phyloP scores from a whole-genome alignment of 2,113 vertebrate genomes.

The Protobothrops flavoviridis region DNA sequence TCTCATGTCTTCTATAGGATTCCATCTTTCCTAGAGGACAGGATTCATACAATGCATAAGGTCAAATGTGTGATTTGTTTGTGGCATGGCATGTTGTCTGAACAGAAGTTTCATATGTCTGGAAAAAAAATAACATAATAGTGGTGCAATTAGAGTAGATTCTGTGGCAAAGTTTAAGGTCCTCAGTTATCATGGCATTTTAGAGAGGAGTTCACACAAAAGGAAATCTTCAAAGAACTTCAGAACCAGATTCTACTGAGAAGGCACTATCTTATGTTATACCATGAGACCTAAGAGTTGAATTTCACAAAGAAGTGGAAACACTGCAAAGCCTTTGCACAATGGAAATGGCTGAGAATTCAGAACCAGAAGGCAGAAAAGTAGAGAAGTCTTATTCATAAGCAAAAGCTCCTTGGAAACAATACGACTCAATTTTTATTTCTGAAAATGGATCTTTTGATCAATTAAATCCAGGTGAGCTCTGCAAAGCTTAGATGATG shows the following conservation, averaged over 20 bases:
- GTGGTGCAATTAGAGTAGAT: background rate
- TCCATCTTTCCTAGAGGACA: background rate
- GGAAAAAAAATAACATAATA: background rate
- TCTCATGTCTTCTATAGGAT: background rate
- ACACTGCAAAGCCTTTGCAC: background rate
- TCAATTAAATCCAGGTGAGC: background rate
- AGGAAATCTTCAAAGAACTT: background rate
- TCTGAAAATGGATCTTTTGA: background rate
- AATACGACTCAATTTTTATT: background rate
- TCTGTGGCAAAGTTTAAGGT: background rate
- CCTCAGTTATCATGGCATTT: background rate
- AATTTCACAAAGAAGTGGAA: background rate
- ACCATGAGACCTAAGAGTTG: background rate
- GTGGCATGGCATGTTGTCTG: background rate
- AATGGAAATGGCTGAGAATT: background rate
- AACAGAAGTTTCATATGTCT: background rate
- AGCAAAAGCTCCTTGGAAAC: background rate
- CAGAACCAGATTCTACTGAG: background rate
- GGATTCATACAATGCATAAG: background rate
- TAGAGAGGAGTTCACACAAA: background rate
- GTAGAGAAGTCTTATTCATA: background rate
- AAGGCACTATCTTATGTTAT: background rate
- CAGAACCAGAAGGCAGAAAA: background rate
- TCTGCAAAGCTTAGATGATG: background rate
- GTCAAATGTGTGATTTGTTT: background rate